Percentiles rank a stretch among this genome's conserved stretches.
These are phyloP conservation scores for Drosophila kepulauana DNA, from an alignment of 1,140 invertebrate genomes.

Conservation along the genomic window DNA sequence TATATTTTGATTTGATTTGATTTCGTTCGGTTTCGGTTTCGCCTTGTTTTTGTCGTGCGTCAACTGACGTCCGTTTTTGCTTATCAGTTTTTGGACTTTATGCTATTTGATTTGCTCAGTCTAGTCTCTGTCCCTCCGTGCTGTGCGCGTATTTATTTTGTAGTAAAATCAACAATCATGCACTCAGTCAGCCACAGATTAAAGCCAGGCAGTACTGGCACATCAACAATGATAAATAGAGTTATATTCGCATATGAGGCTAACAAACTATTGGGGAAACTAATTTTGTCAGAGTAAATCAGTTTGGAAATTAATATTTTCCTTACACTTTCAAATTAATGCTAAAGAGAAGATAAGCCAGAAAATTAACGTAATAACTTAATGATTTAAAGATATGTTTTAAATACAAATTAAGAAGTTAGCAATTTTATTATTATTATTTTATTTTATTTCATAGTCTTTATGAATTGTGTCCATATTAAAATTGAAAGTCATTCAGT, in stretches of 20 bases:
- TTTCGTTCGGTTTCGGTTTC: constrained; percentile 60
- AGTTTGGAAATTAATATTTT: too few relatives aligned
- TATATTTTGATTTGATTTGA: constrained; percentile 70
- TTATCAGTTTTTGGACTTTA: constrained; percentile 79
- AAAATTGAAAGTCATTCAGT: too few relatives aligned
- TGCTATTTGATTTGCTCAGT: constrained; percentile 68
- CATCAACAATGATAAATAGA: constrained; percentile 31
- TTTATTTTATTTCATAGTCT: too few relatives aligned
- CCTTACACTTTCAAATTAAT: too few relatives aligned
- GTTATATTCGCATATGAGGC: neutral
- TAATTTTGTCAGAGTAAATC: too few relatives aligned
- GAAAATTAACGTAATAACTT: too few relatives aligned
- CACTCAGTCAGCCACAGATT: constrained; percentile 16
- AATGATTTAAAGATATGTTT: too few relatives aligned
- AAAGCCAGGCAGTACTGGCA: constrained; percentile 2
- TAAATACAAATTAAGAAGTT: too few relatives aligned
- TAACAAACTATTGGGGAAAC: neutral
- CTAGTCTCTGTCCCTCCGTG: constrained; percentile 30
- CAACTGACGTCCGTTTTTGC: constrained; percentile 53
- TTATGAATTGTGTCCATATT: too few relatives aligned
- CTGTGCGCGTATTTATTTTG: constrained; percentile 65
- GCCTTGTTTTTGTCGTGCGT: constrained; percentile 35
- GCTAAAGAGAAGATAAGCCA: too few relatives aligned
- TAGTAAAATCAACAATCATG: constrained; percentile 71
- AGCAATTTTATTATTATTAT: too few relatives aligned